Evolutionary conservation across 2,113 vertebrate genomes (phyloP), one percentile per base, ranked within the genome.

Genomic region (Callorhinus ursinus): DNA sequence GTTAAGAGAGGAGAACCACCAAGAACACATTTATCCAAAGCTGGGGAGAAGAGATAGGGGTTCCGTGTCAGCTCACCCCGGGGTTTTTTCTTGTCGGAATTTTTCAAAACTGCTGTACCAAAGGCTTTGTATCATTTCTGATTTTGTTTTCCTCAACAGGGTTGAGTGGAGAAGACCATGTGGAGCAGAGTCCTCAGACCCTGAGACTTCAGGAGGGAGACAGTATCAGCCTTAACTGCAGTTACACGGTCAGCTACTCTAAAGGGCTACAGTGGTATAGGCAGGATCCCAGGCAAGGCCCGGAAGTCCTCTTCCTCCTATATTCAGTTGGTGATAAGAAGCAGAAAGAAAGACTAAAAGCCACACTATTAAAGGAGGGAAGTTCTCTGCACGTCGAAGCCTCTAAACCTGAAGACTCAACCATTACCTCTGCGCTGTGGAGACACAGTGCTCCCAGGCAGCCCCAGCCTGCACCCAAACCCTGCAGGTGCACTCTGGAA

Each of bases 341-440:
- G 33, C 24, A 82, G 5, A 71, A 51, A 55, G 72, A 46, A 49
- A 89, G 90, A 59, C 72, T 97, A 2, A 93, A 0, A 55, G 71
- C 12, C 10, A 59, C 24, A 2, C 18, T 96, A 14, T 85, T 14
- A 19, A 77, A 93, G 33, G 24, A 83, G 21, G 36, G 24, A 31
- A 96, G 91, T 76, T 61, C 16, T 81, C 72, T 97, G 93, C 55
- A 90, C 36, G 91, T 95, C 46, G 5, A 14, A 28, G 39, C 9
- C 42, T 3, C 83, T 31, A n/a, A 14, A 49, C 33, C 36, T 13
- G 80, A 92, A 79, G 91, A 96, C 80, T 95, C 95, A 82, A 72
- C 95, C 90, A 92, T 26, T 97, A 79, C 72, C 18, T 95, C 83
- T 97, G 97, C 0, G 46, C 87, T 33, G 63, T 86, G 42, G 7